Evolutionary conservation across 1,140 invertebrate species (phyloP).

Genomic region (Aphidius ervi): DNA sequence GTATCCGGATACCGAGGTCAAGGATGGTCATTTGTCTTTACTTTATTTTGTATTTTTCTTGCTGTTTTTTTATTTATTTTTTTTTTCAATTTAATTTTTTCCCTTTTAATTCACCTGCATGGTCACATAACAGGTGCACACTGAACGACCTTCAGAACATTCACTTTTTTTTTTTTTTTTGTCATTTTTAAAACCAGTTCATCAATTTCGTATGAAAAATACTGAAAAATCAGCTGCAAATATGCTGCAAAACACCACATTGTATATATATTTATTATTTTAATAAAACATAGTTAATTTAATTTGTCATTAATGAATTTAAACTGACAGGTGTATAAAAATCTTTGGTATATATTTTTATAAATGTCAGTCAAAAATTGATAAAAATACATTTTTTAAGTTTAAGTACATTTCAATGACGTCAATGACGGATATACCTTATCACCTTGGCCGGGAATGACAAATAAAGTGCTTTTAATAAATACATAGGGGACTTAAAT

Average conservation of each 20-base stretch:
- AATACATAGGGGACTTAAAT: neutral
- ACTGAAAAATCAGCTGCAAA: too few species aligned
- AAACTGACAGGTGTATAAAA: too few species aligned
- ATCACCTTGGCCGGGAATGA: slow-evolving; percentile 10
- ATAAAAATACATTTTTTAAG: too few species aligned
- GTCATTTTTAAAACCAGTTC: neutral
- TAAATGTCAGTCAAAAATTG: too few species aligned
- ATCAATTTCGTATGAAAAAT: neutral
- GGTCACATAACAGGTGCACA: slow-evolving; percentile 22
- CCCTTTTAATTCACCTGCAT: slow-evolving; percentile 19
- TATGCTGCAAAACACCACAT: too few species aligned
- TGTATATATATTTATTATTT: too few species aligned
- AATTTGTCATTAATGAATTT: too few species aligned
- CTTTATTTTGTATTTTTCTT: slow-evolving; percentile 8
- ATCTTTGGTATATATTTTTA: too few species aligned
- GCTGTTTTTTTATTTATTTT: neutral
- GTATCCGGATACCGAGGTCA: slow-evolving; percentile 23
- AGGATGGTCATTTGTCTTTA: slow-evolving; percentile 24
- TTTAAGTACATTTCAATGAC: neutral
- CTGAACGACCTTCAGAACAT: slow-evolving; percentile 35
- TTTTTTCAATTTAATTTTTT: neutral
- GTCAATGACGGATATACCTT: slow-evolving; percentile 22
- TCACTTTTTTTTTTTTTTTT: slow-evolving; percentile 20
- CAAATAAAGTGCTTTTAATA: slow-evolving; percentile 2
- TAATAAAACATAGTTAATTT: too few species aligned